Evolutionary conservation across 2,113 vertebrate genomes (phyloP).

Genomic region (Sinosuthora webbiana): DNA sequence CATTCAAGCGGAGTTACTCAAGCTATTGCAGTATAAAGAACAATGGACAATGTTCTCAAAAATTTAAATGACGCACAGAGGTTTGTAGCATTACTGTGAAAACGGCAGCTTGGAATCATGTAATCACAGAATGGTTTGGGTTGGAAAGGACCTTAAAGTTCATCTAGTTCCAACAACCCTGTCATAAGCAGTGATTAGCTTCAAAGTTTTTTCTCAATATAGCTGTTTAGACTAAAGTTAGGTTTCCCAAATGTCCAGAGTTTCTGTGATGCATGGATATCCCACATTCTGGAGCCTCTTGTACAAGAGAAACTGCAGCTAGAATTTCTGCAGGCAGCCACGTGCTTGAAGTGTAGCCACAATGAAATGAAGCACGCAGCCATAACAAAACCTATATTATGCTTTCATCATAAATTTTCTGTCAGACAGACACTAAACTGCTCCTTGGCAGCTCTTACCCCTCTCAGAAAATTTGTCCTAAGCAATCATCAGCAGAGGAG

Average conservation of each 20-base stretch:
- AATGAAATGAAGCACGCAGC: neutral
- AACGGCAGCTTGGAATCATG: neutral
- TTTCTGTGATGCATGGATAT: fast-evolving
- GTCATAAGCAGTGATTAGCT: neutral
- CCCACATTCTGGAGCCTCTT: neutral
- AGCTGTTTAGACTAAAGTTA: neutral
- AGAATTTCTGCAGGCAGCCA: neutral
- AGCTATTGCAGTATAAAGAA: neutral
- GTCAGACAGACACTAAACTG: neutral
- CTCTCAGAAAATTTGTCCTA: slow-evolving; percentile 11
- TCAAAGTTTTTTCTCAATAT: neutral
- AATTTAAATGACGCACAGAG: neutral
- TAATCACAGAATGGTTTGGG: neutral
- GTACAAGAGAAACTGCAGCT: neutral
- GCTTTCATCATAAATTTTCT: slow-evolving; percentile 10
- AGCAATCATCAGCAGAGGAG: neutral
- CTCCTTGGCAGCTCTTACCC: neutral
- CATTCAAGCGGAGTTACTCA: neutral
- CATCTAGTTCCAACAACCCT: neutral
- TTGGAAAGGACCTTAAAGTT: neutral
- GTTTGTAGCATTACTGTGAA: neutral
- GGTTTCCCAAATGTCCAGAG: neutral
- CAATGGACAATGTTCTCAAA: neutral
- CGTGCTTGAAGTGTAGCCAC: neutral
- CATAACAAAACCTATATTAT: neutral